Conservation (phyloP, 1,140 invertebrate species). For the Nixonia krombeini region DNA sequence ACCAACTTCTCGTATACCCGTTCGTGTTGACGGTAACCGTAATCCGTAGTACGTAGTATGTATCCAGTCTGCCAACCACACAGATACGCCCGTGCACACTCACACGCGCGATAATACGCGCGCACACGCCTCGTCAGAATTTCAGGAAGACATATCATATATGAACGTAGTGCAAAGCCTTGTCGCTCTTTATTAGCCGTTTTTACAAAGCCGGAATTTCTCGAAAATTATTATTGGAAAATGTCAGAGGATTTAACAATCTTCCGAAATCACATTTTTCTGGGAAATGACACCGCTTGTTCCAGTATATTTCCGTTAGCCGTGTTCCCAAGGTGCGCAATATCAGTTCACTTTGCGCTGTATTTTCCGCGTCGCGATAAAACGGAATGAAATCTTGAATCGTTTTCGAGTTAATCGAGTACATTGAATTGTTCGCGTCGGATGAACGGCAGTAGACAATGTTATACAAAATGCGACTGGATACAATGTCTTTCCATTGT, state of each 20-base stretch:
- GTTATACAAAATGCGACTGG: conserved; percentile 42
- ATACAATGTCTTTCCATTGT: conserved; percentile 52
- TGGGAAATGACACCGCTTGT: too few relatives aligned
- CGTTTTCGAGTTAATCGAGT: too few relatives aligned
- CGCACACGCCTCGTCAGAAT: not conserved
- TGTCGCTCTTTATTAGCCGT: conserved; percentile 7
- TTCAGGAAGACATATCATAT: conserved; percentile 11
- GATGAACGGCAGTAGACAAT: not conserved
- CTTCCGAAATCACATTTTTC: not conserved
- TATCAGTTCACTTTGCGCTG: too few relatives aligned
- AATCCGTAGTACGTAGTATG: conserved; percentile 67
- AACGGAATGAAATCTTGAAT: too few relatives aligned
- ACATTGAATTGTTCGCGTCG: too few relatives aligned
- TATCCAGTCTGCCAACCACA: conserved; percentile 52
- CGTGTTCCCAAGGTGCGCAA: not conserved
- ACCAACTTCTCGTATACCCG: conserved; percentile 55
- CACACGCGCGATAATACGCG: conserved; percentile 9
- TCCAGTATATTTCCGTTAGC: not conserved
- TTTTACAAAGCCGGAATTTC: conserved; percentile 2
- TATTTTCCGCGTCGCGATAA: too few relatives aligned
- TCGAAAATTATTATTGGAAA: not conserved
- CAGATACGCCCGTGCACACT: conserved; percentile 20
- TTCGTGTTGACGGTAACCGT: conserved; percentile 58
- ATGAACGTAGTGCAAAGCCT: conserved; percentile 11
- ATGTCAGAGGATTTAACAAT: not conserved